These are phyloP conservation scores for Adineta ricciae DNA, from an alignment of 2,888 invertebrate species.

Conservation along the genomic window DNA sequence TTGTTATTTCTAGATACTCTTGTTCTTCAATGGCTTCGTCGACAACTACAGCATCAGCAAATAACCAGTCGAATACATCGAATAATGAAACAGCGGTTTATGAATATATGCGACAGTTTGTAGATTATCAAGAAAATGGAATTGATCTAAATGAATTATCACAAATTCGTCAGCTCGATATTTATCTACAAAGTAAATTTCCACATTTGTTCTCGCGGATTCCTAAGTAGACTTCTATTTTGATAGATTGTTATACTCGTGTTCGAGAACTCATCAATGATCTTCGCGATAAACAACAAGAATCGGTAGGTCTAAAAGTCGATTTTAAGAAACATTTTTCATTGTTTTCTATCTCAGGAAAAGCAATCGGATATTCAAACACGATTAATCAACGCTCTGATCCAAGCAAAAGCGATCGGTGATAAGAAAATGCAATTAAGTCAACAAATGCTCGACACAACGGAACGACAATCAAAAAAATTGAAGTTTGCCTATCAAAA, in stretches of 20 bases:
- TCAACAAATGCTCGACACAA: conserved; percentile 19
- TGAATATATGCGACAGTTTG: conserved; percentile 11
- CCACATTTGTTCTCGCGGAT: background rate
- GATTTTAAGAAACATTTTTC: background rate
- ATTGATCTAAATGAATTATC: background rate
- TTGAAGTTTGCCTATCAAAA: background rate
- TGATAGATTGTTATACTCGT: background rate
- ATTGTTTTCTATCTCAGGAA: background rate
- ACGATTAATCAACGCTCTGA: background rate
- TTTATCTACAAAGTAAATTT: background rate
- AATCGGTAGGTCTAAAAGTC: background rate
- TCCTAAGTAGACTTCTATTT: too few relatives aligned
- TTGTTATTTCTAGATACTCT: background rate
- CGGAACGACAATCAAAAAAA: conserved; percentile 7
- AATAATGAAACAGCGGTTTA: background rate
- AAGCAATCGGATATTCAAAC: background rate
- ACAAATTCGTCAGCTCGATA: background rate
- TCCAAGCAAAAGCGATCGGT: background rate
- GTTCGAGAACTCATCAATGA: background rate
- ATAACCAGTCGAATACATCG: background rate
- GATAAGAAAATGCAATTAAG: conserved; percentile 18
- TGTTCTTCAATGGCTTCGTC: background rate
- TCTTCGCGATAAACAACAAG: background rate
- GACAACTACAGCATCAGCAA: background rate
- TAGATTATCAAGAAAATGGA: conserved; percentile 20